Evolutionary conservation across 2,113 vertebrate genomes (phyloP).

Genomic region (Chaetura pelagica): DNA sequence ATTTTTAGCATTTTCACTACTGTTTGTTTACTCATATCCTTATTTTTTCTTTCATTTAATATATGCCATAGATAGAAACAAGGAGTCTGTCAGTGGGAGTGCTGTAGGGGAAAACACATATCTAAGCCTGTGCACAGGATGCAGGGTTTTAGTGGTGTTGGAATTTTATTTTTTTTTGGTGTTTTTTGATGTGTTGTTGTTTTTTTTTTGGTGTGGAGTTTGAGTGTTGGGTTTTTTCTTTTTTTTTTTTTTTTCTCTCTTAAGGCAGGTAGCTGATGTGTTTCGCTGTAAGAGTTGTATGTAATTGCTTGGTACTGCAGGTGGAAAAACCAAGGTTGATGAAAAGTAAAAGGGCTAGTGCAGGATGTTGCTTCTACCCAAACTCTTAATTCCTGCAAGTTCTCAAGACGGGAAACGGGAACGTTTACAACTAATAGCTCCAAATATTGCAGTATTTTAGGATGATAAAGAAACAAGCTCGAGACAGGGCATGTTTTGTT

Average conservation of each 20-base stretch:
- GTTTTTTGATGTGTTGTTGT: too few relatives aligned
- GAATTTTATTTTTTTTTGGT: not conserved
- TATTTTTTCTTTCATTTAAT: not conserved
- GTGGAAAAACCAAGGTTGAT: not conserved
- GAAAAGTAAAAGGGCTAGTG: not conserved
- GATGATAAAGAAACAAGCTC: not conserved
- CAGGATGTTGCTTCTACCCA: not conserved
- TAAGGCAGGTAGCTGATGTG: not conserved
- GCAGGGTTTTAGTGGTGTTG: not conserved
- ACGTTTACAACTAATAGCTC: not conserved
- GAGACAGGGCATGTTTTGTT: not conserved
- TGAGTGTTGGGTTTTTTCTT: too few relatives aligned
- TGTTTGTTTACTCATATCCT: not conserved
- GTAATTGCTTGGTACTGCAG: not conserved
- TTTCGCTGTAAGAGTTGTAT: not conserved
- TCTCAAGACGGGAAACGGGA: not conserved
- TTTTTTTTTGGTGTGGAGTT: not conserved
- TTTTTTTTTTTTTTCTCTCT: not conserved
- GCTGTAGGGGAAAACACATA: not conserved
- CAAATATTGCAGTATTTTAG: not conserved
- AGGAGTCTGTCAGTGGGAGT: not conserved
- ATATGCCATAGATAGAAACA: not conserved
- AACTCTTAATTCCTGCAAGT: not conserved
- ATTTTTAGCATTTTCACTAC: not conserved
- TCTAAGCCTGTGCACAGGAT: not conserved